These are phyloP conservation scores for Spongia lamella DNA, from an alignment of 37 sponge, comb jelly and placozoan genomes.

Conservation along the genomic window DNA sequence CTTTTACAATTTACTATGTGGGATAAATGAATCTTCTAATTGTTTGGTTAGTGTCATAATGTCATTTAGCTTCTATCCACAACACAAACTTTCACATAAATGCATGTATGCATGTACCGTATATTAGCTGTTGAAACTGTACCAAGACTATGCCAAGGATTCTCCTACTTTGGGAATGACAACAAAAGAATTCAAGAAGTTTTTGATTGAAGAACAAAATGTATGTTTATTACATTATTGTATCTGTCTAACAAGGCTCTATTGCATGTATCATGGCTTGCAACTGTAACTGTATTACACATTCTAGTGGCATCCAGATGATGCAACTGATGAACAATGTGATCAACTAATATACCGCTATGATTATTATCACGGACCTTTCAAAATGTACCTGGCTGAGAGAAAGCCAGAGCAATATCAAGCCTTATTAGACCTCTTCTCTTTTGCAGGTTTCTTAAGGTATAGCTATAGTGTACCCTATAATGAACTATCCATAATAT, in stretches of 20 bases:
- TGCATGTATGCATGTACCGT: no score
- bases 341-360: conserved; percentile 38
- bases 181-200: conserved; percentile 50
- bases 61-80: no score
- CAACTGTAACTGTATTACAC: no score
- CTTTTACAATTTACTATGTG: conserved; percentile 60
- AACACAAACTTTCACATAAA: neutral
- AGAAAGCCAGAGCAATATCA: conserved; percentile 32
- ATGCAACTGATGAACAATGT: conserved; percentile 1
- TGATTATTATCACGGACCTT: conserved; percentile 57
- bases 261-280: no score
- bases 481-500: no score
- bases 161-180: conserved; percentile 58
- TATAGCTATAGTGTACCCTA: conserved; percentile 13
- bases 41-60: no score
- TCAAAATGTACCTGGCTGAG: conserved; percentile 57
- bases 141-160: conserved; percentile 38
- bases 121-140: conserved; percentile 59
- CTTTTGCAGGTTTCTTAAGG: conserved; percentile 80
- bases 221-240: conserved; percentile 23
- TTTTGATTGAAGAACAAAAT: conserved; percentile 48
- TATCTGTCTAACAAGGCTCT: neutral
- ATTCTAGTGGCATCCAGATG: conserved; percentile 50
- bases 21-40: neutral
- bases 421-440: conserved; percentile 20